phyloP scores from a whole-genome alignment of 2,888 invertebrate species.

The Noctua janthe region DNA sequence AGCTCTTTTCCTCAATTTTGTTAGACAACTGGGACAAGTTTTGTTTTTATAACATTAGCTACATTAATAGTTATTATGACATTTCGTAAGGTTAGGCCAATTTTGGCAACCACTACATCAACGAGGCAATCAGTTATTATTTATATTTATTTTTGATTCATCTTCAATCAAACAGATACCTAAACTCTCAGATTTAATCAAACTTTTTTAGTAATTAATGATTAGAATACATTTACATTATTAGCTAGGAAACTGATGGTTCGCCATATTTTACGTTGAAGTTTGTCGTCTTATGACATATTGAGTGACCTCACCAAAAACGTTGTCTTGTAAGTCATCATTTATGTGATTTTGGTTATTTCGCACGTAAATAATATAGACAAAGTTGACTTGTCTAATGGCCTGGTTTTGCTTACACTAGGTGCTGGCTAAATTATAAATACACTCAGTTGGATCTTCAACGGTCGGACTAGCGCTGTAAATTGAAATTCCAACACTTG shows the following conservation, averaged over 20 bases:
- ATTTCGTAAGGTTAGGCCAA: neutral
- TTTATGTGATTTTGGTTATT: constrained; percentile 14
- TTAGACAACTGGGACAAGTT: too few relatives aligned
- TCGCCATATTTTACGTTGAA: constrained; percentile 11
- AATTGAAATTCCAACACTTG: neutral
- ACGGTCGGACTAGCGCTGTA: neutral
- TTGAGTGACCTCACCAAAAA: constrained; percentile 23
- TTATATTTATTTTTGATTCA: neutral
- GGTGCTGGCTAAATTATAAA: neutral
- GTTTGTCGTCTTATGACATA: constrained; percentile 22
- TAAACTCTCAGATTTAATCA: neutral
- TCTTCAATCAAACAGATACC: neutral
- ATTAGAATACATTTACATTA: constrained; percentile 32
- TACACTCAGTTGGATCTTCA: neutral
- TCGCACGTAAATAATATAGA: constrained; percentile 7
- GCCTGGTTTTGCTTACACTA: neutral
- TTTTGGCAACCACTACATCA: neutral
- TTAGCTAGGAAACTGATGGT: constrained; percentile 9
- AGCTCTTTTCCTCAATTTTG: neutral
- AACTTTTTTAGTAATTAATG: neutral
- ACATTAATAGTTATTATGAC: neutral
- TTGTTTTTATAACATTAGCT: neutral
- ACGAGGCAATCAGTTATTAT: neutral
- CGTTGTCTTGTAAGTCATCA: constrained; percentile 28
- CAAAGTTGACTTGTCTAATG: neutral